Evolutionary conservation across 2,113 vertebrate species (phyloP), one percentile per base, ranked within the genome.

Genomic region (Sprattus sprattus): DNA sequence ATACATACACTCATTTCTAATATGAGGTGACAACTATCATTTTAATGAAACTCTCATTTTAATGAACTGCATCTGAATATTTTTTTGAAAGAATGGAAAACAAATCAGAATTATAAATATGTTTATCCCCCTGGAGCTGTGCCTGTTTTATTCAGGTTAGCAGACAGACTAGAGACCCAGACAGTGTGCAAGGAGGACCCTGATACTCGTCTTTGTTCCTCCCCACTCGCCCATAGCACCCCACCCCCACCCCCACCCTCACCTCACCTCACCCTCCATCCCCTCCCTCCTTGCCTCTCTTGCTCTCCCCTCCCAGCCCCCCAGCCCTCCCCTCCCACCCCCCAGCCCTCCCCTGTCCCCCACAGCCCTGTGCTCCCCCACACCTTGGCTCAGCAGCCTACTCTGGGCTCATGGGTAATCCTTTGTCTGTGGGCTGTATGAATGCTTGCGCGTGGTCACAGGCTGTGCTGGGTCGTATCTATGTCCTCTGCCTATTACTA

Each of bases 261-360:
- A 47, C 52, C 52, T 4, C 50, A 3, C 18, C n/a, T 39, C 39
- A 39, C 39, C 39, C 39, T 39, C 39, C 39, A 39, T 22, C 60
- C n/a, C 60, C 60, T 25, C n/a, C 60, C 22, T 25, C 60, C 39
- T 3, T 7, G 88, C 83, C 88, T 88, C 67, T 49, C 90, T 90
- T 91, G 89, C 87, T 90, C 90, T 87, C 81, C 80, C 84, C 67
- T 86, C 84, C 81, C 75, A 67, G n/a, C 86, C 64, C 86, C 60
- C 39, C 39, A 39, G 39, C 39, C 39, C 39, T 39, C 4, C 6
- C 52, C 2, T 7, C 45, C 44, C 4, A 57, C 44, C 8, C 16
- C 15, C n/a, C 28, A 1, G 57, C 50, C 81, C 84, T 80, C 60
- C 13, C 15, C 25, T 6, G 28, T 10, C 54, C 81, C 80, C 83